Conservation (phyloP, 1,140 invertebrate genomes). For the Steinernema khuongi region DNA sequence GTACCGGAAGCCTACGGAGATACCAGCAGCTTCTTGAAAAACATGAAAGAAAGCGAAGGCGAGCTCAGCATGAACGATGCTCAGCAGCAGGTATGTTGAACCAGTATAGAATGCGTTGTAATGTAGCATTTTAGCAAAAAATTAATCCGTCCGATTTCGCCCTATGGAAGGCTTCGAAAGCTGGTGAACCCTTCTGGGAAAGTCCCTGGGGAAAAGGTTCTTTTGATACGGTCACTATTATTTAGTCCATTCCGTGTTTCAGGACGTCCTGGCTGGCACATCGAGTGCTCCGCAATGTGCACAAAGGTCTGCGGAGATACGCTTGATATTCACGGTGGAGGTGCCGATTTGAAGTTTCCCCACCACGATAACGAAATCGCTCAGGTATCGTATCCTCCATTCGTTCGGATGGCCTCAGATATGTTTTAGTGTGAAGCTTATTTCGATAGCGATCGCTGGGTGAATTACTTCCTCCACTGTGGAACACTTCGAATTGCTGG, state of each 20-base stretch:
- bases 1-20: slow-evolving; percentile 96
- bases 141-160: slow-evolving; percentile 87
- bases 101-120: neutral
- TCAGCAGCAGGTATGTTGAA: slow-evolving; percentile 53
- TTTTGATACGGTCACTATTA: slow-evolving; percentile 58
- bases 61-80: slow-evolving; percentile 71
- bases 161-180: slow-evolving; percentile 92
- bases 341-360: slow-evolving; percentile 94
- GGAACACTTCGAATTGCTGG: slow-evolving; percentile 95
- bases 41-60: slow-evolving; percentile 81
- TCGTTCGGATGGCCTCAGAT: neutral
- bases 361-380: slow-evolving; percentile 99
- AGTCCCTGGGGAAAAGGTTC: slow-evolving; percentile 87
- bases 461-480: slow-evolving; percentile 94
- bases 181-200: slow-evolving; percentile 91
- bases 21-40: slow-evolving; percentile 63
- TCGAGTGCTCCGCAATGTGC: slow-evolving; percentile 98
- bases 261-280: slow-evolving; percentile 82
- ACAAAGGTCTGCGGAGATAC: slow-evolving; percentile 78
- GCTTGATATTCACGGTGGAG: slow-evolving; percentile 95
- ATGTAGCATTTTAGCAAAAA: slow-evolving; percentile 69
- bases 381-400: slow-evolving; percentile 68
- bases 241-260: slow-evolving; percentile 52
- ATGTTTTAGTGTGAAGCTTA: slow-evolving; percentile 69
- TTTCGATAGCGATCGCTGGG: slow-evolving; percentile 79